Base-by-base conservation (phyloP, 1,140 invertebrate genomes). In the Pteromalus puparum region DNA sequence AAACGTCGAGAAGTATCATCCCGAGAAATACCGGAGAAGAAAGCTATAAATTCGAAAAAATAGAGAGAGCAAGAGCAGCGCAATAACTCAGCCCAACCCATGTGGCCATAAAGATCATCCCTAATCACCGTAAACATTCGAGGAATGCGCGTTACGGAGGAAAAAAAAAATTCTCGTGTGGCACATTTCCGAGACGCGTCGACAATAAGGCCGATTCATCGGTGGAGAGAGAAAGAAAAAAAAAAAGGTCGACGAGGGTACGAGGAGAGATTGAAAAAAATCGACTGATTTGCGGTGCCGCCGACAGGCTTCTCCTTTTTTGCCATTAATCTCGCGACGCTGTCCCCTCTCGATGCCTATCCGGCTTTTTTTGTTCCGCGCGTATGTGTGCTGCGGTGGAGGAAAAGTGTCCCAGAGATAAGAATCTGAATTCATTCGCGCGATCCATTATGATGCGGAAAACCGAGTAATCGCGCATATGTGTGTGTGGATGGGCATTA, bases 201-300 rank as follows among this genome's bases (percentile, higher is more conserved):
- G 61, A 82, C 26, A 82, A 82, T 82, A 75, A 74, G 68, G 68
- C 70, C 48, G 81, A 82, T 61, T 82, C 42, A 61, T 82, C 48
- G 79, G 79, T 6, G 30, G 46, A 15, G 21, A 53, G 13, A 30
- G 73, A 46, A 12, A n/a, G n/a, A 76, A 7, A 34, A 34, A 42
- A 77, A 30, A 61, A 42, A 80, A 68, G 78, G 78, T 80, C 65
- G 42, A 53, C 26, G 76, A 78, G 53, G 28, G 21, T 68, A 38
- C 15, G 65, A 53, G 13, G 81, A 53, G 46, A 82, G 70, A 82
- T 75, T 82, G 81, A 82, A 82, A 82, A 78, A 82, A 82, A 75
- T 72, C 53, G 61, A 80, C 67, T 80, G 78, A 81, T 48, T 73
- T n/a, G 67, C 46, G 65, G 61, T 18, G 28, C 38, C 77, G 38